Evolutionary conservation across 2,888 invertebrate genomes (phyloP), one percentile per base, ranked within the genome.

Genomic region (Lampropteryx suffumata): DNA sequence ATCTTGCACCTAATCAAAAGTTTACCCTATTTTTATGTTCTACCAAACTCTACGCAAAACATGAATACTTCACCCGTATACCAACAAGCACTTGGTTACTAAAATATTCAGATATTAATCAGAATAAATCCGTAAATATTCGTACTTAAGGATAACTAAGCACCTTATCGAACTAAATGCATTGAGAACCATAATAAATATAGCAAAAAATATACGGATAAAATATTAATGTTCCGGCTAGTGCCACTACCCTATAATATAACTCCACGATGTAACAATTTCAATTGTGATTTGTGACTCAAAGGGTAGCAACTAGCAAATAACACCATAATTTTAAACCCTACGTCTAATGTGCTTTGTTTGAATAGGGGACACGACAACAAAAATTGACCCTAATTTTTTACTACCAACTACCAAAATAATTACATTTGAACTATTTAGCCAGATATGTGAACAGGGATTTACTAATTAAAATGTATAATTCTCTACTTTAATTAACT

Each of bases 1-100:
- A 90, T 90, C 89, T 88, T 80, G 82, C 83, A 82, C 80, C 66
- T 68, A 66, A 59, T 48, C 47, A 56, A 63, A 61, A 62, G 35
- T 55, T 56, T 50, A 53, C 55, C 50, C 55, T 55, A 57, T 52
- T 26, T 43, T 13, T 44, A 30, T 41, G 40, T 21, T 28, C 48
- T 55, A 36, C 40, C 7, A 24, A 45, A 2, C 37, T 29, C 54
- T 40, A 41, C 7, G 43, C 52, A 50, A 52, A 52, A 45, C 61
- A 61, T 56, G 57, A 59, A 57, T 54, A 57, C 40, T 26, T 41
- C 14, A 41, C 28, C 30, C 45, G 39, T 26, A 36, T 12, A 33
- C 8, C 11, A 21, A 12, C 9, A 35, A 17, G 17, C 17, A 17
- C 17, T 4, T 17, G 11, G 3, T 9, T 5, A 26, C 1, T 13